A percentile compares a stretch with the other conserved stretches of the same genome.
Conservation (phyloP, 2,797 vertebrate species). For the Scyliorhinus canicula region DNA sequence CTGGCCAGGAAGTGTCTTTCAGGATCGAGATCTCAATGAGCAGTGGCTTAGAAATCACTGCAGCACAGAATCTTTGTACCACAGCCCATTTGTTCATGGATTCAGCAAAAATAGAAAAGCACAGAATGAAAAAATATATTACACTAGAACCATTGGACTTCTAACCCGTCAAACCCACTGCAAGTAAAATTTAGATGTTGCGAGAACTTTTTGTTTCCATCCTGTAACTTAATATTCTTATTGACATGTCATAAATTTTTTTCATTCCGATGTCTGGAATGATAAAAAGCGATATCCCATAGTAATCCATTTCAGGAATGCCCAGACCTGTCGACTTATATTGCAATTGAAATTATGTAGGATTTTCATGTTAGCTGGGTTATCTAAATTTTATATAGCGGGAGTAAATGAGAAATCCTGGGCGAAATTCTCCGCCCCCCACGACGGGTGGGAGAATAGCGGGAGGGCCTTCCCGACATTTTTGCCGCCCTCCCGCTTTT, state of each 20-base stretch:
- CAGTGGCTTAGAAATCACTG: not conserved
- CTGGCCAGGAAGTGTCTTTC: not conserved
- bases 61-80: not conserved
- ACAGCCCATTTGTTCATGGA: not conserved
- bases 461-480: no score
- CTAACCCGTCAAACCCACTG: not conserved
- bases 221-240: not conserved
- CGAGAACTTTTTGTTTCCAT: not conserved
- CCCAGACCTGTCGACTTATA: not conserved
- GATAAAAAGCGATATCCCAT: not conserved
- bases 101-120: not conserved
- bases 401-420: not conserved
- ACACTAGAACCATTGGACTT: not conserved
- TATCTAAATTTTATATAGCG: not conserved
- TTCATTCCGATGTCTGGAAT: not conserved
- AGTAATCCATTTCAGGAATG: not conserved
- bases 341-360: not conserved
- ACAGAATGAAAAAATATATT: not conserved
- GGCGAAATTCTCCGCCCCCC: no score
- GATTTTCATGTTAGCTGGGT: not conserved
- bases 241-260: not conserved
- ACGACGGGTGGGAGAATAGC: no score
- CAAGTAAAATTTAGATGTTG: conserved; percentile 9
- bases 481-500: no score
- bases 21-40: not conserved